These are phyloP conservation scores for Heliopora coerulea DNA, from an alignment of 92 coral and sea anemone genomes.

Conservation along the genomic window DNA sequence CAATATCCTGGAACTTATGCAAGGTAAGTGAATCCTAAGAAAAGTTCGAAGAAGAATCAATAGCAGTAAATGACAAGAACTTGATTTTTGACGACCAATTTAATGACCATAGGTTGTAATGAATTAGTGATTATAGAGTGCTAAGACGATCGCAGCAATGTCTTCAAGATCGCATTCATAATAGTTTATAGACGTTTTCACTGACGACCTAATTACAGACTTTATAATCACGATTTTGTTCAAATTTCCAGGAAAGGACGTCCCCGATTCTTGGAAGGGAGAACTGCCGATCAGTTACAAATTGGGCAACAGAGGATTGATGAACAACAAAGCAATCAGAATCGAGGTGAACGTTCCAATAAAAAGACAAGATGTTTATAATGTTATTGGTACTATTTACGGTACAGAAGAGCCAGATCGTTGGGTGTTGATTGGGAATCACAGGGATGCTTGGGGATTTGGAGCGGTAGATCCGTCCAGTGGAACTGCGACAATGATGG, in stretches of 20 bases:
- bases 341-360: slow-evolving; percentile 59
- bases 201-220: too few species aligned
- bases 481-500: slow-evolving; percentile 65
- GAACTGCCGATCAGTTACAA: slow-evolving; percentile 62
- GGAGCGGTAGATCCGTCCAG: slow-evolving; percentile 85
- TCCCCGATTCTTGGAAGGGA: slow-evolving; percentile 72
- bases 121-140: too few species aligned
- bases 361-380: slow-evolving; percentile 61
- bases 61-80: too few species aligned
- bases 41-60: neutral
- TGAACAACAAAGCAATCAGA: slow-evolving; percentile 41
- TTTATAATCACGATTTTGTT: neutral
- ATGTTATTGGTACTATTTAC: slow-evolving; percentile 86
- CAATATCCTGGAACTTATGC: slow-evolving; percentile 61
- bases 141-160: too few species aligned
- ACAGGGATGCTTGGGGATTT: slow-evolving; percentile 84
- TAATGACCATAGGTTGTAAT: too few species aligned
- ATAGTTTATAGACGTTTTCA: too few species aligned
- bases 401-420: slow-evolving; percentile 88
- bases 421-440: slow-evolving; percentile 80
- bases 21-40: slow-evolving; percentile 67
- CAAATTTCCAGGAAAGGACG: slow-evolving; percentile 44
- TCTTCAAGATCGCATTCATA: too few species aligned
- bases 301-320: slow-evolving; percentile 40
- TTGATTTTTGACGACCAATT: too few species aligned